phyloP scores from a whole-genome alignment of 2,113 vertebrate species.

The Aldabrachelys gigantea region DNA sequence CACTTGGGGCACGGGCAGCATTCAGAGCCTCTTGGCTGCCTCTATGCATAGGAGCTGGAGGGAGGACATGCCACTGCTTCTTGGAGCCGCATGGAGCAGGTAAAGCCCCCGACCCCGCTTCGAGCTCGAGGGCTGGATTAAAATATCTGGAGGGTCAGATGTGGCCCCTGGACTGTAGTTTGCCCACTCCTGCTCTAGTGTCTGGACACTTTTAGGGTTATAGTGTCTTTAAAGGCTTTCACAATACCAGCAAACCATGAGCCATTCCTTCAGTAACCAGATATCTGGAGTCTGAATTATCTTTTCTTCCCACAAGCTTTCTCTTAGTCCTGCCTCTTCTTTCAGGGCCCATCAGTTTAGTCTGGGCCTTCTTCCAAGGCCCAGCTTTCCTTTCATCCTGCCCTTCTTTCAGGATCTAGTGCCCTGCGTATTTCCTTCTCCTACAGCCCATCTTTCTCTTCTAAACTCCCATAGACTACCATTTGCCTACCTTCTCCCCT shows the following conservation, averaged over 20 bases:
- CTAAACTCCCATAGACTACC: neutral
- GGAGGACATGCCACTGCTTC: too few relatives aligned
- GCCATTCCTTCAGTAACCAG: neutral
- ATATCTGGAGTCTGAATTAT: neutral
- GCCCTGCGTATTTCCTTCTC: neutral
- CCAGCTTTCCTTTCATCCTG: neutral
- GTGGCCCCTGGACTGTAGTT: too few relatives aligned
- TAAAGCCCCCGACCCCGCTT: too few relatives aligned
- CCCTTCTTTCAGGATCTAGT: neutral
- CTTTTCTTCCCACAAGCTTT: neutral
- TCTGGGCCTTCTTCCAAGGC: neutral
- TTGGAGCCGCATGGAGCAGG: too few relatives aligned
- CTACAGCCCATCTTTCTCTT: neutral
- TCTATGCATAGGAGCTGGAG: too few relatives aligned
- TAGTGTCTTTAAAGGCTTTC: neutral
- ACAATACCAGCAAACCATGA: neutral
- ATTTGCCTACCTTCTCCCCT: neutral
- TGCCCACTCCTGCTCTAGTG: too few relatives aligned
- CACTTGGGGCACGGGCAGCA: too few relatives aligned
- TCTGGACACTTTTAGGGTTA: neutral
- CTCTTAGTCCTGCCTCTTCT: neutral
- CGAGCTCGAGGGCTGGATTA: too few relatives aligned
- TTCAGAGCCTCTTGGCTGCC: too few relatives aligned
- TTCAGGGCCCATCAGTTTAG: neutral
- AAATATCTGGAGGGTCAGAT: too few relatives aligned